Percentiles rank a stretch among this genome's conserved stretches.
Conservation (phyloP, 2,113 vertebrate genomes). For the Indicator indicator region DNA sequence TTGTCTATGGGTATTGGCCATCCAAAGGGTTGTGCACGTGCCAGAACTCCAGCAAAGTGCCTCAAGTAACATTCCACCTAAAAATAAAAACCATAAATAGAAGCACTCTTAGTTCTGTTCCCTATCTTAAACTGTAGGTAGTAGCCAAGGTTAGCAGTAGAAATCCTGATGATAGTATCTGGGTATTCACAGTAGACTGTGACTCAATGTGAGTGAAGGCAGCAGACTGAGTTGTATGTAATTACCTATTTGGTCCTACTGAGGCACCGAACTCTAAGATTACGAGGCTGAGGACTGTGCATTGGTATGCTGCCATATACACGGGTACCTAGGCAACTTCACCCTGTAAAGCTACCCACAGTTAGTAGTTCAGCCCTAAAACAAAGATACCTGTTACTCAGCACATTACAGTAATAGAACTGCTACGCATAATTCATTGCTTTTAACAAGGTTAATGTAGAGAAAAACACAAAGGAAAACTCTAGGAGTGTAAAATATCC, state of each 20-base stretch:
- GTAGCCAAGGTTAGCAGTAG: neutral
- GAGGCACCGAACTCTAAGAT: constrained; percentile 62
- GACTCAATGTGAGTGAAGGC: neutral
- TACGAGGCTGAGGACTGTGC: constrained; percentile 20
- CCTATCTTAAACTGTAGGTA: neutral
- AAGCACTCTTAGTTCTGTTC: neutral
- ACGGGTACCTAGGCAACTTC: constrained; percentile 50
- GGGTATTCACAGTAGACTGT: neutral
- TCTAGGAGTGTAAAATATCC: constrained; percentile 23
- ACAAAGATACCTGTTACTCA: neutral
- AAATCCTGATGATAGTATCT: rapidly evolving
- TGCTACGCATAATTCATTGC: neutral
- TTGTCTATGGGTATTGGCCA: neutral
- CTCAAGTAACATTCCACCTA: neutral
- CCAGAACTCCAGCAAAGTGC: neutral
- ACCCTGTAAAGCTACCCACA: constrained; percentile 46
- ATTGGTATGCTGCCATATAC: neutral
- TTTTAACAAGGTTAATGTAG: constrained; percentile 36
- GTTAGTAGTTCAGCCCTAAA: neutral
- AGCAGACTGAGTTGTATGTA: constrained; percentile 33
- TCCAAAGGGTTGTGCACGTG: rapidly evolving
- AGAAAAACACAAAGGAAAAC: constrained; percentile 14
- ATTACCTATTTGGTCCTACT: constrained; percentile 64
- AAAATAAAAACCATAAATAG: neutral
- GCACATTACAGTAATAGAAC: constrained; percentile 8